Evolutionary conservation across 1,140 invertebrate species (phyloP).

Genomic region (Drosophila melanogaster): Release_6_plus_ISO1_MT NT_037436.4:15275001-15275500

Average conservation of each 20-base stretch:
- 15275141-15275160: slow-evolving; percentile 65
- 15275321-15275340: slow-evolving; percentile 53
- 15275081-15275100: slow-evolving; percentile 10
- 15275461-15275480: slow-evolving; percentile 27
- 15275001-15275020: slow-evolving; percentile 16
- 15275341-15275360: slow-evolving; percentile 19
- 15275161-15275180: not conserved
- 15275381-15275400: slow-evolving; percentile 68
- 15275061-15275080: slow-evolving; percentile 50
- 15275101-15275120: not conserved
- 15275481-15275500: slow-evolving; percentile 48
- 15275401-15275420: slow-evolving; percentile 26
- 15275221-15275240: slow-evolving; percentile 70
- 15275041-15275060: slow-evolving; percentile 55
- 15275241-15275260: slow-evolving; percentile 77
- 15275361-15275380: slow-evolving; percentile 76
- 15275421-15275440: slow-evolving; percentile 30
- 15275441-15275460: slow-evolving; percentile 54
- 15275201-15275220: slow-evolving; percentile 70
- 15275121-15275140: slow-evolving; percentile 19
- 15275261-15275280: slow-evolving; percentile 71
- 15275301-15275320: slow-evolving; percentile 11
- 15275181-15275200: slow-evolving; percentile 2
- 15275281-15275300: slow-evolving; percentile 1
- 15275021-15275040: slow-evolving; percentile 30